A percentile compares a stretch with the other conserved stretches of the same genome.
phyloP scores from a whole-genome alignment of 2,888 invertebrate species.

The Tenthredo scrophulariae region DNA sequence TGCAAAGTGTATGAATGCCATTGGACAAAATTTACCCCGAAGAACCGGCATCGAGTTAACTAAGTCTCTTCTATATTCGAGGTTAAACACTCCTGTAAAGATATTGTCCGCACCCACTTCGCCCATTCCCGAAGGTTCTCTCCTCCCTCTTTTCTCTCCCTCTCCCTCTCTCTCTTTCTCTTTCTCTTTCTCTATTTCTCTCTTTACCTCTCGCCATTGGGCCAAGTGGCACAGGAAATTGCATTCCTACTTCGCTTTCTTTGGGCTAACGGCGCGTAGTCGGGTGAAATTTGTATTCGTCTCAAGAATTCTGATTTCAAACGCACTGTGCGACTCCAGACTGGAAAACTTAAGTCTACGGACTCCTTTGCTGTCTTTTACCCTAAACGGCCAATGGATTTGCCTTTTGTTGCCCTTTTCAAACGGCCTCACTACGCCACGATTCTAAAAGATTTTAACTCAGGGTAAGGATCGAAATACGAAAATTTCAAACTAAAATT shows the following conservation, averaged over 20 bases:
- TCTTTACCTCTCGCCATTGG: slow-evolving; percentile 18
- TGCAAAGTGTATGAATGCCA: not conserved
- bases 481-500: not conserved
- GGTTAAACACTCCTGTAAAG: slow-evolving; percentile 36
- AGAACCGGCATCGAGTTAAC: slow-evolving; percentile 32
- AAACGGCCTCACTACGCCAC: not conserved
- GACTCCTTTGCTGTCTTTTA: not conserved
- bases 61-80: slow-evolving; percentile 27
- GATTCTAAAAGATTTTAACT: not conserved
- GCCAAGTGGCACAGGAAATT: slow-evolving; percentile 60
- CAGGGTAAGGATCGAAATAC: not conserved
- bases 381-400: slow-evolving; percentile 10
- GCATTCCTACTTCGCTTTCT: slow-evolving; percentile 60
- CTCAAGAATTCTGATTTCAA: slow-evolving; percentile 60
- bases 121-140: not conserved
- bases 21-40: slow-evolving; percentile 39
- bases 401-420: slow-evolving; percentile 16
- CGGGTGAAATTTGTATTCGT: slow-evolving; percentile 63
- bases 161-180: not conserved
- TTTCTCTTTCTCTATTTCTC: not conserved
- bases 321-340: slow-evolving; percentile 1
- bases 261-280: slow-evolving; percentile 59
- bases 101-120: slow-evolving; percentile 3
- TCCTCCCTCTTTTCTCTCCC: too few species aligned
- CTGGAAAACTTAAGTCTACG: not conserved